These are phyloP conservation scores for Sphinx pinastri DNA, from an alignment of 2,888 invertebrate species.

Conservation along the genomic window DNA sequence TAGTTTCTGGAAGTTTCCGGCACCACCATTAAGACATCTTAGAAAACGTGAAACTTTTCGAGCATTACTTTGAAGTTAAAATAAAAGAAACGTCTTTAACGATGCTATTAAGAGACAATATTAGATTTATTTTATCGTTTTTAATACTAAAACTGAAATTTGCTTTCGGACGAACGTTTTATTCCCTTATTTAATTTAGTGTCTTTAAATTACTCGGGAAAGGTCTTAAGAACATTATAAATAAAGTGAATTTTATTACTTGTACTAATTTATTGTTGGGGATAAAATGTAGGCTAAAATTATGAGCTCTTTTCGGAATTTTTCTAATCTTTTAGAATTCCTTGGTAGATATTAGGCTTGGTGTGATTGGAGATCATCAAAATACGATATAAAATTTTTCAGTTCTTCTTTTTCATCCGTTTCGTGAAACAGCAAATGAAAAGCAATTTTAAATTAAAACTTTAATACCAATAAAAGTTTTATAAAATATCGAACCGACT, in stretches of 20 bases:
- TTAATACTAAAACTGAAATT: slow-evolving; percentile 16
- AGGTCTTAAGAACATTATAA: slow-evolving; percentile 2
- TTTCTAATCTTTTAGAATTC: neutral
- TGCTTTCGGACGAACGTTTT: neutral
- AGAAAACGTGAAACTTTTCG: neutral
- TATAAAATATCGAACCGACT: too few species aligned
- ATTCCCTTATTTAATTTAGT: slow-evolving; percentile 9
- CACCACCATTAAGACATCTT: slow-evolving; percentile 5
- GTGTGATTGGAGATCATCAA: too few species aligned
- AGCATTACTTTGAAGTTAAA: neutral
- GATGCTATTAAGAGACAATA: slow-evolving; percentile 8
- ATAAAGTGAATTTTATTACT: neutral
- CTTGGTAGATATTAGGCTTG: neutral
- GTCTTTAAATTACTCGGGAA: neutral
- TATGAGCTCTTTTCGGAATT: neutral
- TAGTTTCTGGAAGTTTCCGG: neutral
- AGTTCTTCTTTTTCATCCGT: too few species aligned
- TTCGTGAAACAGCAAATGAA: too few species aligned
- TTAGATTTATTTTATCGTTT: slow-evolving; percentile 24
- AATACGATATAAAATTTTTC: too few species aligned
- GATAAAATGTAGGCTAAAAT: neutral
- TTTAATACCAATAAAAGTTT: too few species aligned
- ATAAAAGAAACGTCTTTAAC: slow-evolving; percentile 12
- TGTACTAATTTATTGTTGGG: neutral
- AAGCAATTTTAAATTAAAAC: too few species aligned